Conservation (phyloP, 2,797 vertebrate genomes). For the Thamnophis elegans region DNA sequence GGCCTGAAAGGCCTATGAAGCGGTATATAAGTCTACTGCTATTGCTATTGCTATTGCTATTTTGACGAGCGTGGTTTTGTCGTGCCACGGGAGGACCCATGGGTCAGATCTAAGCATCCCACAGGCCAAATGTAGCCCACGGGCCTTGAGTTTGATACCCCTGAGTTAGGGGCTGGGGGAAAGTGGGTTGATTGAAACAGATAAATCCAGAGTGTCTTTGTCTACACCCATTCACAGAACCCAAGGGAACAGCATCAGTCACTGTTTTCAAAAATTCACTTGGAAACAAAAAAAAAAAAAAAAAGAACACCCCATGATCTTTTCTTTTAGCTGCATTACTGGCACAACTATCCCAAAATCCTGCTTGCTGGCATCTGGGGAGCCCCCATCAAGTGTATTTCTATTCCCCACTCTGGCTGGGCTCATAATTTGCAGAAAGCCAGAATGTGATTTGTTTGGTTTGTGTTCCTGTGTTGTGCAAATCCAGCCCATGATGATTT, state of each 20-base stretch:
- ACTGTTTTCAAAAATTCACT: not conserved
- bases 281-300: not conserved
- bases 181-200: not conserved
- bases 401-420: not conserved
- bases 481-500: not conserved
- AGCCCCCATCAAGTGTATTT: not conserved
- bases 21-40: too few species aligned
- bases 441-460: not conserved
- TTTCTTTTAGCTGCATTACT: not conserved
- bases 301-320: not conserved
- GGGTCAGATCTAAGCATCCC: too few species aligned
- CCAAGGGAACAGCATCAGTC: not conserved
- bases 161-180: not conserved
- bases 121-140: too few species aligned
- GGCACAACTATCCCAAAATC: not conserved
- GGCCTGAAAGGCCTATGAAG: too few species aligned
- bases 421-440: not conserved
- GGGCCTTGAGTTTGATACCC: not conserved
- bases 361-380: not conserved
- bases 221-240: not conserved
- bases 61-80: too few species aligned
- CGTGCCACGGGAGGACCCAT: too few species aligned
- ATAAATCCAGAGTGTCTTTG: not conserved
- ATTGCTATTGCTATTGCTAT: too few species aligned
- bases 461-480: not conserved